These are phyloP conservation scores for Sardina pilchardus DNA, from an alignment of 2,113 vertebrate species.

Conservation along the genomic window DNA sequence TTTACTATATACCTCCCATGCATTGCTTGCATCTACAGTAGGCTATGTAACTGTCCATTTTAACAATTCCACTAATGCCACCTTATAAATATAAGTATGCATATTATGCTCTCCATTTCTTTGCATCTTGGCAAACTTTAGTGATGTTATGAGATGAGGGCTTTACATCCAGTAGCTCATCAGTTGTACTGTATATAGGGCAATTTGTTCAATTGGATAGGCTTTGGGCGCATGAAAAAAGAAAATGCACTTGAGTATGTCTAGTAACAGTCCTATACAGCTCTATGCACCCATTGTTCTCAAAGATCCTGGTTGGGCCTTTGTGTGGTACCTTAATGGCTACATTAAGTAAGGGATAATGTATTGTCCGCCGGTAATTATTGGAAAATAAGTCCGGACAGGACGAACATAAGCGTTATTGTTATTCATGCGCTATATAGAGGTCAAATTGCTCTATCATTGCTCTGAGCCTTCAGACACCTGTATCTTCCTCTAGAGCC, in stretches of 20 bases:
- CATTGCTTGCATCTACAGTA: not conserved
- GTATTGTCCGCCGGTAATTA: too few relatives aligned
- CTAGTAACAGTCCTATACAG: too few relatives aligned
- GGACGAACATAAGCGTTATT: too few relatives aligned
- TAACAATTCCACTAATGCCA: not conserved
- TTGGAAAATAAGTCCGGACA: too few relatives aligned
- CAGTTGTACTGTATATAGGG: not conserved
- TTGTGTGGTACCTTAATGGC: too few relatives aligned
- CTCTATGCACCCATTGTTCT: not conserved
- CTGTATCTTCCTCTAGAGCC: too few relatives aligned
- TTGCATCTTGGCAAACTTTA: not conserved
- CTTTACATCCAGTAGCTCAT: not conserved
- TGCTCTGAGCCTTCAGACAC: too few relatives aligned
- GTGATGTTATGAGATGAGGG: not conserved
- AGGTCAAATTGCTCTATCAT: too few relatives aligned
- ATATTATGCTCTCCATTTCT: not conserved
- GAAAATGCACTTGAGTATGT: not conserved
- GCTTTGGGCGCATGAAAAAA: not conserved
- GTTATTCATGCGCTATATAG: too few relatives aligned
- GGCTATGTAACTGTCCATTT: not conserved
- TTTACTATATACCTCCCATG: too few relatives aligned
- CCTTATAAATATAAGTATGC: too few relatives aligned
- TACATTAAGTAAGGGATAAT: too few relatives aligned
- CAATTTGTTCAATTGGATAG: not conserved
- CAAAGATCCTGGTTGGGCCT: not conserved